These are phyloP conservation scores for Hypsibius dujardini DNA, from an alignment of 1,140 invertebrate genomes.

Conservation along the genomic window DNA sequence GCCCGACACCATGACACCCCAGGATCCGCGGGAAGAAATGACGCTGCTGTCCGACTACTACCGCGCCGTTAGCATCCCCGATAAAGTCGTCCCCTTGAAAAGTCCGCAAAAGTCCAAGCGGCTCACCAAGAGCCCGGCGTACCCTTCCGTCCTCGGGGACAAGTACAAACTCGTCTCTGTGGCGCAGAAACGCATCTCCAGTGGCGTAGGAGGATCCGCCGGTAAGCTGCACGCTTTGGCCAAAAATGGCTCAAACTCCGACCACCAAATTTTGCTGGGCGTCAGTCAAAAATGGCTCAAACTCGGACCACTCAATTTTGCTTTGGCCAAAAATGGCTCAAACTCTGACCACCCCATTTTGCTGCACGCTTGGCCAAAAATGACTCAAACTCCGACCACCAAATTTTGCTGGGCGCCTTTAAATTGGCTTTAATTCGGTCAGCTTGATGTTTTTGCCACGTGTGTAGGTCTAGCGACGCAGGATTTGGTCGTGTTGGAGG, in stretches of 20 bases:
- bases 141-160: neutral
- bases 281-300: no score
- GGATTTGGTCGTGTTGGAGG: no score
- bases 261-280: neutral
- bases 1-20: neutral
- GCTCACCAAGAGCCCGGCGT: neutral
- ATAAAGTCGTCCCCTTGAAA: neutral
- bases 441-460: no score
- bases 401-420: no score
- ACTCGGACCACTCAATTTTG: no score
- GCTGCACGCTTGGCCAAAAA: no score
- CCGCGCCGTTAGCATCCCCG: neutral
- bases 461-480: no score
- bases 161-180: constrained; percentile 6
- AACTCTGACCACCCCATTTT: no score
- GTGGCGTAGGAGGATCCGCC: neutral
- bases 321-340: no score
- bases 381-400: no score
- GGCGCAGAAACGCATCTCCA: constrained; percentile 15
- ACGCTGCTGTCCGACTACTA: neutral
- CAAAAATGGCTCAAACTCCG: neutral
- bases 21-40: neutral
- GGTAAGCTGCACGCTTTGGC: neutral
- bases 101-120: neutral
- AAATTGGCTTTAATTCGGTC: no score